These are phyloP conservation scores for Hydroisotoma schaefferi DNA, from an alignment of 2,888 invertebrate genomes.

Conservation along the genomic window DNA sequence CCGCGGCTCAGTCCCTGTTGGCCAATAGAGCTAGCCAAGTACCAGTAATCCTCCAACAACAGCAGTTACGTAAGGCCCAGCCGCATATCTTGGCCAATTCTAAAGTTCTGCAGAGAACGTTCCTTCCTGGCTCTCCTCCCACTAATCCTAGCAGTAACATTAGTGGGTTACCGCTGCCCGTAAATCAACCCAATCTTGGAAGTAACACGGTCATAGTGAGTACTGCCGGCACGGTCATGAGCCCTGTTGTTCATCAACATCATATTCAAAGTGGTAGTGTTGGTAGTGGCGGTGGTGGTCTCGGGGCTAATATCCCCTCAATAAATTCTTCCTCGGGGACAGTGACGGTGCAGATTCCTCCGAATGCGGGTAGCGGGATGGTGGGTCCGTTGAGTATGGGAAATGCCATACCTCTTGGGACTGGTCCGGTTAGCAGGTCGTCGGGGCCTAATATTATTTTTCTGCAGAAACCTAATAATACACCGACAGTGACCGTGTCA, in stretches of 20 bases:
- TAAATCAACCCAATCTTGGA: constrained; percentile 10
- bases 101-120: constrained; percentile 28
- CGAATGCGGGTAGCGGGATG: neutral
- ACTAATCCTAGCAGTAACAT: constrained; percentile 8
- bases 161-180: constrained; percentile 14
- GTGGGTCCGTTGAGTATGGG: neutral
- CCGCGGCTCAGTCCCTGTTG: constrained; percentile 22
- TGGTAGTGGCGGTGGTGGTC: too few relatives aligned
- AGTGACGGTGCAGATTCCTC: neutral
- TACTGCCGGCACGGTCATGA: constrained; percentile 5
- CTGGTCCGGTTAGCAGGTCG: constrained; percentile 23
- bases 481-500: constrained; percentile 12
- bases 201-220: constrained; percentile 11
- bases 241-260: neutral
- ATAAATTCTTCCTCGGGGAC: neutral
- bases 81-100: constrained; percentile 41
- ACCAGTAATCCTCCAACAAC: constrained; percentile 41
- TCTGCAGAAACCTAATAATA: constrained; percentile 37
- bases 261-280: neutral
- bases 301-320: too few relatives aligned
- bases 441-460: constrained; percentile 42
- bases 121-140: constrained; percentile 13
- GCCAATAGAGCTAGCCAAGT: constrained; percentile 28
- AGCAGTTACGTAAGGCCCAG: constrained; percentile 43
- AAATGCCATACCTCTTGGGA: constrained; percentile 25